Evolutionary conservation across 2,113 vertebrate species (phyloP).

Genomic region (Sisor rabdophorus): DNA sequence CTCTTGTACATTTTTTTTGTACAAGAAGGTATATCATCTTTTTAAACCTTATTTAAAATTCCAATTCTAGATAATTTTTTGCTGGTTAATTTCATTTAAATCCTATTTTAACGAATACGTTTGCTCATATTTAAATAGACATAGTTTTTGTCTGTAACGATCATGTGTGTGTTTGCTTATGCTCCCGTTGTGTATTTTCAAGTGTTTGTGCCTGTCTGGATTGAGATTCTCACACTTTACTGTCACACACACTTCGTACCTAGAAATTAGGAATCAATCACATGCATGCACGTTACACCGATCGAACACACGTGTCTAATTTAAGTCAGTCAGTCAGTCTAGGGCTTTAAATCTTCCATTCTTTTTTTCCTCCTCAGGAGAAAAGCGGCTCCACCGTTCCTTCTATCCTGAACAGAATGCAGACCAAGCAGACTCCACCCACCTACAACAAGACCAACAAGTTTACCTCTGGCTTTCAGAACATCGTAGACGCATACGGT

Average conservation of each 20-base stretch:
- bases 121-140: not conserved
- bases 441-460: conserved; percentile 98
- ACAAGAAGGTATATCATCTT: too few species aligned
- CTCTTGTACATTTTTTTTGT: too few species aligned
- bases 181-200: not conserved
- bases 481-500: conserved; percentile 94
- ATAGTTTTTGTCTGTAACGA: not conserved
- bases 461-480: conserved; percentile 95
- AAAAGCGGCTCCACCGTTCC: conserved; percentile 95
- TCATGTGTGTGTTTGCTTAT: not conserved
- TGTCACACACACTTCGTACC: not conserved
- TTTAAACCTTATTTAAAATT: too few species aligned
- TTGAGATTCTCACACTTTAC: conserved; percentile 6
- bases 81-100: too few species aligned
- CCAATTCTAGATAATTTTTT: too few species aligned
- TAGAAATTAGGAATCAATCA: too few species aligned
- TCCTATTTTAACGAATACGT: too few species aligned
- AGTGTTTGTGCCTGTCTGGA: not conserved
- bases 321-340: not conserved
- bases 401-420: conserved; percentile 96
- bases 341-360: not conserved
- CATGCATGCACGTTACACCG: not conserved
- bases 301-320: not conserved
- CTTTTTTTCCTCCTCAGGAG: conserved; percentile 70
- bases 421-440: conserved; percentile 92